These are phyloP conservation scores for Drosophila tristis DNA, from an alignment of 1,140 invertebrate species.

Conservation along the genomic window DNA sequence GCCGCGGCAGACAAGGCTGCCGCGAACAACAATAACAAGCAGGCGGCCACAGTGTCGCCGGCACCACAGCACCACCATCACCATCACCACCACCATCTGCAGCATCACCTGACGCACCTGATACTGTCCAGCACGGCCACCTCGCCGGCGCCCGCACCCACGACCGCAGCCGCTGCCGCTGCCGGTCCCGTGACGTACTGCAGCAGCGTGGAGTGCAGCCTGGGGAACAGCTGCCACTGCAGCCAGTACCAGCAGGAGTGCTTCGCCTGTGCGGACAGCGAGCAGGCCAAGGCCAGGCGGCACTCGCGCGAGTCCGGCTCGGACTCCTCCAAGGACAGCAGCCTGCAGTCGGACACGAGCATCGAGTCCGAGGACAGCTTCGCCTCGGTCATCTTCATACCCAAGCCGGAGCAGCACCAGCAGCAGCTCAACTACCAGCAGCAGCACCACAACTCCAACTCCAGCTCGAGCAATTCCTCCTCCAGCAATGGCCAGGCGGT, in stretches of 20 bases:
- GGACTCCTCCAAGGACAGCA: constrained; percentile 95
- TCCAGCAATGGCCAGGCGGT: constrained; percentile 60
- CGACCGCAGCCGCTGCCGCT: background rate
- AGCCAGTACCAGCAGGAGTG: constrained; percentile 79
- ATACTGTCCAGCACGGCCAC: constrained; percentile 16
- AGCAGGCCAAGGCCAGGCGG: constrained; percentile 77
- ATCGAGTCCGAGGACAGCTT: constrained; percentile 96
- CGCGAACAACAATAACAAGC: constrained; percentile 53
- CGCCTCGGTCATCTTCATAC: constrained; percentile 95
- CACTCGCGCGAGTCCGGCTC: constrained; percentile 93
- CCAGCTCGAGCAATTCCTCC: constrained; percentile 84
- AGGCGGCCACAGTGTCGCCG: constrained; percentile 1
- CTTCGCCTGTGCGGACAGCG: constrained; percentile 52
- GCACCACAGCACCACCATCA: constrained; percentile 63
- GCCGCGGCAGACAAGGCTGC: constrained; percentile 12
- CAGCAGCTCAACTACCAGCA: constrained; percentile 76
- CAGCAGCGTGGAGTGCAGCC: constrained; percentile 66
- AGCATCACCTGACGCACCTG: constrained; percentile 30
- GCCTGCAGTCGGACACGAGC: constrained; percentile 95
- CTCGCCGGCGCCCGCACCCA: constrained; percentile 5
- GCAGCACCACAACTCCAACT: constrained; percentile 85
- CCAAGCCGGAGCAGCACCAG: constrained; percentile 86
- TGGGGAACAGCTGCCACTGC: constrained; percentile 66
- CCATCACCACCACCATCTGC: constrained; percentile 45
- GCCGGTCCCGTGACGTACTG: constrained; percentile 76